Conservation (phyloP, 2,888 invertebrate species). For the Theodoxus fluviatilis region DNA sequence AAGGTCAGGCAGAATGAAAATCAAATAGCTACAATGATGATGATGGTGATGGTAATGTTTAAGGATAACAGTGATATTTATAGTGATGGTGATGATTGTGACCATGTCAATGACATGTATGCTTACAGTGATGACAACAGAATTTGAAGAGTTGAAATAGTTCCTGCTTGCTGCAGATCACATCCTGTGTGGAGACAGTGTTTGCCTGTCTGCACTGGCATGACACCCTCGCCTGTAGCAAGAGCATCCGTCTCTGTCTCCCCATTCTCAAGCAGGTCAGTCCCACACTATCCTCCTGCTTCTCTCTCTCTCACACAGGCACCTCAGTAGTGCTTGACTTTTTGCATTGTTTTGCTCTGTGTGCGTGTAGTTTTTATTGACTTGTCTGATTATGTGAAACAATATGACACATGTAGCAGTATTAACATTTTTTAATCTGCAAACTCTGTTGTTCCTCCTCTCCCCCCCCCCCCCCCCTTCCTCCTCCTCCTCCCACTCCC, state of each 20-base stretch:
- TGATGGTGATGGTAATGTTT: too few relatives aligned
- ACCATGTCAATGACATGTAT: too few relatives aligned
- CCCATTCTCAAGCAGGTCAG: slow-evolving; percentile 70
- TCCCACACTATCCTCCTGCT: background rate
- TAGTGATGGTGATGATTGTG: too few relatives aligned
- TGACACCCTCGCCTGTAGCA: slow-evolving; percentile 82
- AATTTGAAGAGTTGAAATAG: background rate
- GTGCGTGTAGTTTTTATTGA: slow-evolving; percentile 1
- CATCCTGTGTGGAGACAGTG: slow-evolving; percentile 54
- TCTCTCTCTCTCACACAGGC: background rate
- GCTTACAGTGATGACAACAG: background rate
- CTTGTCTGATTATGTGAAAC: background rate
- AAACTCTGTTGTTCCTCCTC: too few relatives aligned
- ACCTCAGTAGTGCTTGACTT: background rate
- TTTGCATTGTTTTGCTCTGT: background rate
- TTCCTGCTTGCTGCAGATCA: slow-evolving; percentile 49
- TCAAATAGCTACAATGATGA: too few relatives aligned
- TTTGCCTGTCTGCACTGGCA: slow-evolving; percentile 80
- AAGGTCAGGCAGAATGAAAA: too few relatives aligned
- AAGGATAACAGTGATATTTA: too few relatives aligned
- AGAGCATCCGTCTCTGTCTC: slow-evolving; percentile 79
- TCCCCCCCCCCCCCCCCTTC: too few relatives aligned
- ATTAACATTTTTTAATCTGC: too few relatives aligned
- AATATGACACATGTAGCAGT: too few relatives aligned
- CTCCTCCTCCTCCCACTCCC: too few relatives aligned